Percentiles rank a stretch among this genome's conserved stretches.
phyloP scores from a whole-genome alignment of 2,888 invertebrate species.

The Anthophora plumipes region DNA sequence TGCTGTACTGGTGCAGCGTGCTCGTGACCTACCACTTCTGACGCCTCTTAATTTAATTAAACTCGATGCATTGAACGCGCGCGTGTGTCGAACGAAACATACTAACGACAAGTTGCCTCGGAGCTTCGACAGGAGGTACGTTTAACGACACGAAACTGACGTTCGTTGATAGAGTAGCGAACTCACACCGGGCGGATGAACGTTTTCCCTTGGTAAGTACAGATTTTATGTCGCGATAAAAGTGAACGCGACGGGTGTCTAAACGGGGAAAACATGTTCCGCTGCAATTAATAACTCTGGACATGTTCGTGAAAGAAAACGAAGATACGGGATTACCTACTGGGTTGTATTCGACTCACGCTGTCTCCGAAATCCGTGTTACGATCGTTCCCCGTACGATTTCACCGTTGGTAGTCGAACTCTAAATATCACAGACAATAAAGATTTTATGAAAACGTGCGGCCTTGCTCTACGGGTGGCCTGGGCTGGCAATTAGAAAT shows the following conservation, averaged over 20 bases:
- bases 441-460: conserved; percentile 78
- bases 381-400: conserved; percentile 56
- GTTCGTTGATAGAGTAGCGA: conserved; percentile 18
- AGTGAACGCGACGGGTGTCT: conserved; percentile 34
- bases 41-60: conserved; percentile 67
- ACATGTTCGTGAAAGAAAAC: conserved; percentile 26
- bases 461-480: conserved; percentile 28
- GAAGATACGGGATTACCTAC: conserved; percentile 23
- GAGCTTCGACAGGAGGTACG: neutral
- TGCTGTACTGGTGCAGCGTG: conserved; percentile 25
- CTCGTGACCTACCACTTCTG: conserved; percentile 43
- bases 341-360: conserved; percentile 26
- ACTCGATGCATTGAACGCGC: conserved; percentile 30
- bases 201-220: conserved; percentile 8
- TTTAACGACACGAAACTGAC: neutral
- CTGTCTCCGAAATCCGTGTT: conserved; percentile 53
- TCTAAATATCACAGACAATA: conserved; percentile 74
- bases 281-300: conserved; percentile 46
- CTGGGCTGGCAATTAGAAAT: conserved; percentile 78
- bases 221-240: conserved; percentile 47
- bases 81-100: conserved; percentile 29
- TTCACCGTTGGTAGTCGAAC: conserved; percentile 61
- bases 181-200: conserved; percentile 10
- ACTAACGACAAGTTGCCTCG: conserved; percentile 11
- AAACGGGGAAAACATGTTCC: conserved; percentile 3